Percentiles rank a stretch among this genome's conserved stretches.
phyloP scores from a whole-genome alignment of 2,113 vertebrate species.

The Triplophysa siluroides region DNA sequence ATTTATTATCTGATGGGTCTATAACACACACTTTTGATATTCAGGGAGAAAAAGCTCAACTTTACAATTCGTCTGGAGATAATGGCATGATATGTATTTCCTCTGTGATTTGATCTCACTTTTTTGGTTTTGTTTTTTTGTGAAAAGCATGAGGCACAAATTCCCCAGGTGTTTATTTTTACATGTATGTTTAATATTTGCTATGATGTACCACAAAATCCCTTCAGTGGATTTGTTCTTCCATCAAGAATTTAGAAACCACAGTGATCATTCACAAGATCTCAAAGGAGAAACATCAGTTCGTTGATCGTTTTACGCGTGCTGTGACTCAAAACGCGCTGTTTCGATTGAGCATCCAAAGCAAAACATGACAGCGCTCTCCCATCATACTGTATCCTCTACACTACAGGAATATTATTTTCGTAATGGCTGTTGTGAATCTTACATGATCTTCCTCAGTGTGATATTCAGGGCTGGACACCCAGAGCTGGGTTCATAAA shows the following conservation, averaged over 20 bases:
- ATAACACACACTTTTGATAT: constrained; percentile 55
- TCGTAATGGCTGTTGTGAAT: constrained; percentile 17
- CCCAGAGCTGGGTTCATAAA: constrained; percentile 44
- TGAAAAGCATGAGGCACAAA: constrained; percentile 70
- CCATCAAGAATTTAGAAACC: constrained; percentile 25
- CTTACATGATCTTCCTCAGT: constrained; percentile 49
- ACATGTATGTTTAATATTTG: constrained; percentile 42
- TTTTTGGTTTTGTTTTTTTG: constrained; percentile 60
- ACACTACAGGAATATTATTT: background rate
- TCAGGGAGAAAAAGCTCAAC: constrained; percentile 66
- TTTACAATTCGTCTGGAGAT: constrained; percentile 64
- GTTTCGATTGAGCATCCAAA: background rate
- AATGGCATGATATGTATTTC: constrained; percentile 73
- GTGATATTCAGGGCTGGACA: constrained; percentile 63
- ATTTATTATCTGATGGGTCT: constrained; percentile 54
- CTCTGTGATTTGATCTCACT: constrained; percentile 67
- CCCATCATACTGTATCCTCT: background rate
- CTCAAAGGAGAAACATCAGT: too few relatives aligned
- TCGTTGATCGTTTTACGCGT: background rate
- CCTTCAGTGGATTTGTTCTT: constrained; percentile 15
- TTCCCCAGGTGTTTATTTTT: constrained; percentile 43
- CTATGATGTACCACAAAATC: constrained; percentile 16
- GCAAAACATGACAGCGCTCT: background rate
- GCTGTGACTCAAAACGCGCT: too few relatives aligned
- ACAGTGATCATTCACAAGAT: background rate